Conservation (phyloP, 2,113 vertebrate genomes). For the Sula dactylatra region DNA sequence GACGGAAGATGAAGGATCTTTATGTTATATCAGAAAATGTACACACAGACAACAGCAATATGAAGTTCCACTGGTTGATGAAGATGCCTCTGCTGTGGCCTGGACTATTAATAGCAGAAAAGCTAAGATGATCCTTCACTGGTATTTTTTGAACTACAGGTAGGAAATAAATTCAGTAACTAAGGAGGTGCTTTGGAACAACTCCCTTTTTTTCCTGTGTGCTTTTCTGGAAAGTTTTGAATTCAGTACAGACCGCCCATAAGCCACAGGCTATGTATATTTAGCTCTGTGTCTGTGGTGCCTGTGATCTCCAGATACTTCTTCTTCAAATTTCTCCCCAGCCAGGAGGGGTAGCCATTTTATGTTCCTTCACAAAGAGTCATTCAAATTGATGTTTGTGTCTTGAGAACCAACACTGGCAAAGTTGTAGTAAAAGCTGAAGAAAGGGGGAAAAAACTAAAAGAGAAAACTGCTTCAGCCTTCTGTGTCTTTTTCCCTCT, state of each 20-base stretch:
- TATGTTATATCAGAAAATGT: not conserved
- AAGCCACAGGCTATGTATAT: not conserved
- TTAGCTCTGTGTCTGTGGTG: not conserved
- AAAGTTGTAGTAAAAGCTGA: not conserved
- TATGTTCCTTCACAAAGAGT: not conserved
- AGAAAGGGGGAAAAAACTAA: not conserved
- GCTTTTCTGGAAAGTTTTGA: not conserved
- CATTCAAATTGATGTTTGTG: not conserved
- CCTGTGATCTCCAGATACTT: not conserved
- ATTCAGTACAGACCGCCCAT: not conserved
- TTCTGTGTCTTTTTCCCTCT: not conserved
- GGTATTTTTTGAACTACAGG: not conserved
- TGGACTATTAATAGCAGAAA: not conserved
- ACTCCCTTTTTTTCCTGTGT: fast-evolving
- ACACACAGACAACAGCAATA: not conserved
- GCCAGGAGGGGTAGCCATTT: not conserved
- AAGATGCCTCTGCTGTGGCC: not conserved
- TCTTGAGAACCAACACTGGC: not conserved
- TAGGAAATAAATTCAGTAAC: not conserved
- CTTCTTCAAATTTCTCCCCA: not conserved
- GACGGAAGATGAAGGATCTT: not conserved
- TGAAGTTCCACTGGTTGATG: not conserved
- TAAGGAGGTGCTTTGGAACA: not conserved
- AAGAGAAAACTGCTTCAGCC: not conserved
- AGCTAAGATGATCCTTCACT: not conserved